A percentile compares a stretch with the other conserved stretches of the same genome.
These are phyloP conservation scores for Colius striatus DNA, from an alignment of 2,113 vertebrate genomes.

Conservation along the genomic window DNA sequence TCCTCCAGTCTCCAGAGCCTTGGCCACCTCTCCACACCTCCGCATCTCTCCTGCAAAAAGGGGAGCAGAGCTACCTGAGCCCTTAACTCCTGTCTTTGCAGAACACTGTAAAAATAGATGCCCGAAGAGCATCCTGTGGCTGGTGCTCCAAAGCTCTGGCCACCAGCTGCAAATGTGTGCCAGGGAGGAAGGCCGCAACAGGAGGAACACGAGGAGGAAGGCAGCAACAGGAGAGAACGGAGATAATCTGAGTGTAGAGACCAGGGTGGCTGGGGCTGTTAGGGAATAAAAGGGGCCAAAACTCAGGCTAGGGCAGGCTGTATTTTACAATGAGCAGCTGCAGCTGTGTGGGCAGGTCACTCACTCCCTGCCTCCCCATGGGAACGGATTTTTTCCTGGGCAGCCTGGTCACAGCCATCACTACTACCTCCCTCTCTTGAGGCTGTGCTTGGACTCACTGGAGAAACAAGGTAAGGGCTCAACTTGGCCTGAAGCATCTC, in stretches of 20 bases:
- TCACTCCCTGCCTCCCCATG: background rate
- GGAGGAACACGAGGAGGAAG: background rate
- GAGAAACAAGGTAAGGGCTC: background rate
- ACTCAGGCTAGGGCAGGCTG: background rate
- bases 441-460: background rate
- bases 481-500: background rate
- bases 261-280: background rate
- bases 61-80: background rate
- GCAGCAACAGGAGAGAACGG: background rate
- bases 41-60: background rate
- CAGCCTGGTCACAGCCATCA: background rate
- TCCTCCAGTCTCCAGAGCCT: background rate
- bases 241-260: background rate
- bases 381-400: background rate
- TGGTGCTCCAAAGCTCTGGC: background rate
- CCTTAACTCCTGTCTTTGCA: background rate
- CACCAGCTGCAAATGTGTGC: background rate
- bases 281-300: background rate
- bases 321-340: background rate
- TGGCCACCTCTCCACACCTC: background rate
- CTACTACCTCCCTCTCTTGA: background rate
- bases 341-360: background rate
- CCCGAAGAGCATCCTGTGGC: background rate
- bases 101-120: background rate
- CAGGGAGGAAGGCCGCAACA: background rate